Percentiles rank a stretch among this genome's conserved stretches.
Conservation (phyloP, 1,140 invertebrate genomes). For the Sinella curviseta region DNA sequence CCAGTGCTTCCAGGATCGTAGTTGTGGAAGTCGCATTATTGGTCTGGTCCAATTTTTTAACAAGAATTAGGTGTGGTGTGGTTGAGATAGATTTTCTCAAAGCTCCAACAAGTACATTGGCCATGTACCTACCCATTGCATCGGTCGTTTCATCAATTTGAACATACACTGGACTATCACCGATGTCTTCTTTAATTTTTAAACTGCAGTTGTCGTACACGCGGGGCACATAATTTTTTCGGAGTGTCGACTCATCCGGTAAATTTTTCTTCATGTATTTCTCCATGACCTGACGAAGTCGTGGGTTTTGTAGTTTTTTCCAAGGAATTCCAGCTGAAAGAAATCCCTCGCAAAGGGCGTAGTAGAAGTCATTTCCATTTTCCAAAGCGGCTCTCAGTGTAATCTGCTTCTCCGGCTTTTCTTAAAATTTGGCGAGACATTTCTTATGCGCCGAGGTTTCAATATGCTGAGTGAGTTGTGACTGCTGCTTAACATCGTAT, state of each 20-base stretch:
- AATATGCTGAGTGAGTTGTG: background rate
- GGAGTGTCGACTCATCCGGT: conserved; percentile 1
- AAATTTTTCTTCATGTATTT: conserved; percentile 1
- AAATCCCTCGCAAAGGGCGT: background rate
- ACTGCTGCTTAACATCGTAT: background rate
- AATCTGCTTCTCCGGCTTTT: background rate
- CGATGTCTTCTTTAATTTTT: background rate
- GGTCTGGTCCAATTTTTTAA: background rate
- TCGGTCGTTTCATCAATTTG: conserved; percentile 27
- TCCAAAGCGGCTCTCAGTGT: background rate
- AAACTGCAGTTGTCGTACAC: background rate
- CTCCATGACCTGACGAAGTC: background rate
- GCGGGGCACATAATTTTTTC: conserved; percentile 10
- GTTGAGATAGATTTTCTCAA: background rate
- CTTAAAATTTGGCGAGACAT: background rate
- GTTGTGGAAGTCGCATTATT: conserved; percentile 17
- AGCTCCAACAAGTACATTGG: conserved; percentile 27
- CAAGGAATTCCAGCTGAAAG: conserved; percentile 1
- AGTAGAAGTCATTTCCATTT: background rate
- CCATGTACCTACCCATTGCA: background rate
- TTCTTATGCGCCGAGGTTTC: background rate
- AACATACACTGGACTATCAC: background rate
- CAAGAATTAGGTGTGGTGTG: background rate
- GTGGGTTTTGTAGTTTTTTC: conserved; percentile 4
- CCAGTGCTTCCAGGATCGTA: background rate